Conservation (phyloP, 64 coral and sea anemone species). For the Trachythela sp. region DNA sequence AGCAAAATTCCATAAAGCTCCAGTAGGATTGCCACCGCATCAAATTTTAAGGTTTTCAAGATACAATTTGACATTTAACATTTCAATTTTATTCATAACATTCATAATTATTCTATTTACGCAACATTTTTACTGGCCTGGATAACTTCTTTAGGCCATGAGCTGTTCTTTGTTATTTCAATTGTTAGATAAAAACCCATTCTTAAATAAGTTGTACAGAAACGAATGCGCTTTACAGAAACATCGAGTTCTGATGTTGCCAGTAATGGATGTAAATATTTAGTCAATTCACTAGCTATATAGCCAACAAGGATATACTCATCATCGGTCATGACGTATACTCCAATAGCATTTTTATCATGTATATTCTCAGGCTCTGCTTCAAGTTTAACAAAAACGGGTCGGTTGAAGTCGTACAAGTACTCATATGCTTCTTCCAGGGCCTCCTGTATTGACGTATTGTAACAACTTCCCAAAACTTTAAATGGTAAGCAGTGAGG, state of each 20-base stretch:
- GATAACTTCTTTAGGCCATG: conserved; percentile 37
- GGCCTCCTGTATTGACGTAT: background rate
- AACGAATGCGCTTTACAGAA: conserved; percentile 44
- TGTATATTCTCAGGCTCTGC: conserved; percentile 57
- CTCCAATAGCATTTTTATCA: conserved; percentile 60
- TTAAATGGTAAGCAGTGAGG: too few species aligned
- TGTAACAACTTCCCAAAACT: conserved; percentile 39
- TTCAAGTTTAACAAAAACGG: conserved; percentile 45
- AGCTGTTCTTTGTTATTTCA: conserved; percentile 36
- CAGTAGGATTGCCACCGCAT: conserved; percentile 53
- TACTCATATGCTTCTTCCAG: conserved; percentile 42
- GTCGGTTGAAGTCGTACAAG: conserved; percentile 43
- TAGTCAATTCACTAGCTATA: conserved; percentile 60
- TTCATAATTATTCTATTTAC: too few species aligned
- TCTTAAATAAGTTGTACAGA: conserved; percentile 32
- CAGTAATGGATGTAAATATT: conserved; percentile 49
- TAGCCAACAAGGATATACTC: conserved; percentile 48
- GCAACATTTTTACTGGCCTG: conserved; percentile 34
- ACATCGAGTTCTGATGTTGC: background rate
- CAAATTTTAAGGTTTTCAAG: too few species aligned
- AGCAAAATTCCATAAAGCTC: conserved; percentile 50
- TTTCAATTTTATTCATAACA: too few species aligned
- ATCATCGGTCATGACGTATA: conserved; percentile 25
- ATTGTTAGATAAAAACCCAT: conserved; percentile 63
- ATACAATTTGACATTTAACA: too few species aligned